Conservation (phyloP, 2,113 vertebrate genomes). For the cat (Felis catus) region F.catus_Fca126_mat1.0 CM031418.1:99714501-99715000, state of each 20-base stretch:
- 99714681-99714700: background rate
- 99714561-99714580: background rate
- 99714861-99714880: background rate
- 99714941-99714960: background rate
- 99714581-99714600: background rate
- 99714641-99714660: background rate
- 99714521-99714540: background rate
- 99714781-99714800: background rate
- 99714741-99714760: background rate
- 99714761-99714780: background rate
- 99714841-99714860: background rate
- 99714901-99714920: background rate
- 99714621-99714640: background rate
- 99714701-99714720: background rate
- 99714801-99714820: background rate
- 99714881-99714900: background rate
- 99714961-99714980: background rate
- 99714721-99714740: background rate
- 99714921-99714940: background rate
- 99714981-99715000: background rate
- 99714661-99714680: background rate
- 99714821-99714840: background rate
- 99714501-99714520: background rate
- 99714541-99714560: background rate
- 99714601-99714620: background rate